These are phyloP conservation scores for Eupithecia abbreviata DNA, from an alignment of 2,888 invertebrate species.

Conservation along the genomic window DNA sequence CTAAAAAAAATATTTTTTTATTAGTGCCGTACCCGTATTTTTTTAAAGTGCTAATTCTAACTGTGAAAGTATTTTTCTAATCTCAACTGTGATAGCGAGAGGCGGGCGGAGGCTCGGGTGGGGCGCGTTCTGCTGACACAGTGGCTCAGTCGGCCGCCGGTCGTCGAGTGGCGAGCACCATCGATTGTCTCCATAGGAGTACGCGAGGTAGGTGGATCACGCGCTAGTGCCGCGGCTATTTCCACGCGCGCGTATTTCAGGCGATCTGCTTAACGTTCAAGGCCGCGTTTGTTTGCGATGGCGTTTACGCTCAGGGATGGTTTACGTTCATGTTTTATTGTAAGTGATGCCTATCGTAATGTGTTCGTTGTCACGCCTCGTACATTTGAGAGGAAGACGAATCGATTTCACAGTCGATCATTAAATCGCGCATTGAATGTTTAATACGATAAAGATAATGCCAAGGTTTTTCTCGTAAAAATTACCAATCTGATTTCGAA, in stretches of 20 bases:
- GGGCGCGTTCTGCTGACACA: slow-evolving; percentile 83
- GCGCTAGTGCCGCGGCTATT: slow-evolving; percentile 79
- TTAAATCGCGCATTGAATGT: slow-evolving; percentile 63
- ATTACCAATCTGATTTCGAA: not conserved
- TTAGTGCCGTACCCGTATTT: slow-evolving; percentile 42
- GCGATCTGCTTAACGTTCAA: slow-evolving; percentile 80
- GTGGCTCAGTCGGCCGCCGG: slow-evolving; percentile 84
- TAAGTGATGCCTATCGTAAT: slow-evolving; percentile 50
- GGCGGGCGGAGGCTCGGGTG: slow-evolving; percentile 76
- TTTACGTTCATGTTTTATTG: slow-evolving; percentile 64
- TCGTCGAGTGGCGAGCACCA: slow-evolving; percentile 82
- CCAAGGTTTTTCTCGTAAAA: slow-evolving; percentile 38
- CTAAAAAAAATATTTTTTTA: slow-evolving; percentile 57
- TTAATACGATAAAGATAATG: slow-evolving; percentile 61
- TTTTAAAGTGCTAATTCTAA: slow-evolving; percentile 60
- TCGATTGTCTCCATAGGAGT: slow-evolving; percentile 80
- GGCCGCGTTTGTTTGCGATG: slow-evolving; percentile 79
- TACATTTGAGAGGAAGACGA: slow-evolving; percentile 62
- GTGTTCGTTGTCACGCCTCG: slow-evolving; percentile 58
- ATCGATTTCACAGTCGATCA: slow-evolving; percentile 70
- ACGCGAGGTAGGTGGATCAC: slow-evolving; percentile 81
- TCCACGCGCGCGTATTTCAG: slow-evolving; percentile 79
- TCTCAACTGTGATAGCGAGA: slow-evolving; percentile 71
- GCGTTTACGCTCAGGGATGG: slow-evolving; percentile 61
- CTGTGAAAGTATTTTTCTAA: slow-evolving; percentile 69